Base-by-base conservation (phyloP, 2,113 vertebrate species). In the Colius striatus region DNA sequence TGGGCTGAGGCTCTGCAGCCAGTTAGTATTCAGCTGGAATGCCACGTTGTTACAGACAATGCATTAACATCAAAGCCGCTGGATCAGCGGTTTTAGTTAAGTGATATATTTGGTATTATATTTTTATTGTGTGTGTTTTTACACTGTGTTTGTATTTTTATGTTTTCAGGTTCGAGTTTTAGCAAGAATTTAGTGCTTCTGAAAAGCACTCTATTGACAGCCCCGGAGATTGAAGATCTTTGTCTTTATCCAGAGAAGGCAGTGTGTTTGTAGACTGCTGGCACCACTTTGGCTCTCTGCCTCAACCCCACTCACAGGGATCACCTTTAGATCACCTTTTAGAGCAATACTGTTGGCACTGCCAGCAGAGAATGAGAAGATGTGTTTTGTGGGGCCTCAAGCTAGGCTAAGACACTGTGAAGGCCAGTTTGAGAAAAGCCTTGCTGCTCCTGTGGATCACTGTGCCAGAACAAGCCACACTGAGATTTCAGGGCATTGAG, bases 51-150 rank as follows among this genome's bases (percentile, higher is more conserved):
- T 81, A 81, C 22, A 94, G 92, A 94, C 85, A 95, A 93, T 72
- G 86, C 80, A 96, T 92, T 96, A 94, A 92, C 86, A 95, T 87
- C 93, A 96, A 94, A 93, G 76, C 83, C 6, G 78, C 95, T 81
- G 68, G 93, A 92, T 96, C 92, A 96, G 93, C 11, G 2, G 70
- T 94, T 97, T 96, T 95, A 92, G 85, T 95, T 96, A 96, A 96
- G 79, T 95, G 94, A 96, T 94, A 58, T 90, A 96, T 96, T 94
- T 90, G 57, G 85, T 65, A 84, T 95, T 94, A 88, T 84, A 75
- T 68, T 95, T 96, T 96, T 96, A 97, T 82, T 54, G 90, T 81
- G 83, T 78, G 29, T 58, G 75, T 92, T 92, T 95, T 84, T 94
- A 94, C 80, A 84, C 80, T 1, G 0, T 90, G 85, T 92, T 96